Base-by-base conservation (phyloP, 2,888 invertebrate species). In the Aricia artaxerxes region DNA sequence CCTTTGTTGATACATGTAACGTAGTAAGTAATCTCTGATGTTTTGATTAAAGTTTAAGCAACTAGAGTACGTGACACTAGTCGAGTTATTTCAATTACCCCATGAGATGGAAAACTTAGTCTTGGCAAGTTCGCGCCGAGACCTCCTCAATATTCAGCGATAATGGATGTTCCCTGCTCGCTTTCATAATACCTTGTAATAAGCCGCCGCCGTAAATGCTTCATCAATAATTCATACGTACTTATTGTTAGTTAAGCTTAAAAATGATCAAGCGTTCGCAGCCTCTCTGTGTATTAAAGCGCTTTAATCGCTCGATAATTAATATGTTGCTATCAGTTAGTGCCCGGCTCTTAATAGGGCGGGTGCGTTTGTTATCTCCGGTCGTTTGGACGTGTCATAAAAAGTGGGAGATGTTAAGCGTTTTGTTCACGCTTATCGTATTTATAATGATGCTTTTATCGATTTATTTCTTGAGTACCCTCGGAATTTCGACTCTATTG, bases 171-270 rank as follows among this genome's bases (percentile, higher is more conserved):
- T 86, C 83, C 82, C 85, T 83, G 85, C 86, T 88, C 86, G 86
- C 87, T 89, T 86, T 85, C 85, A 87, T 89, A 88, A 90, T 86
- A 85, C 84, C 85, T 85, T 85, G 86, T 90, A 91, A 89, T 88
- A 87, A 88, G 86, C 87, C 85, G 85, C 86, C 84, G 83, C 85
- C 86, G 87, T 89, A 87, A 87, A 88, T 85, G 86, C 86, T 85
- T 86, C 87, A 88, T 91, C 85, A 88, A 91, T 90, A 87, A 91
- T 89, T 90, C 85, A 89, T 89, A 83, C 83, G 80, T 86, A 84
- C 86, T 87, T 87, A 85, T 88, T 87, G 86, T 87, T 87, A 85
- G 84, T 85, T 83, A 83, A 82, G 79, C 81, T 82, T 83, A 82
- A 82, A 82, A 81, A 78, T 75, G 81, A 75, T 78, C 78, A 78